Conservation (phyloP, 2,113 vertebrate species). For the Craseonycteris thonglongyai region DNA sequence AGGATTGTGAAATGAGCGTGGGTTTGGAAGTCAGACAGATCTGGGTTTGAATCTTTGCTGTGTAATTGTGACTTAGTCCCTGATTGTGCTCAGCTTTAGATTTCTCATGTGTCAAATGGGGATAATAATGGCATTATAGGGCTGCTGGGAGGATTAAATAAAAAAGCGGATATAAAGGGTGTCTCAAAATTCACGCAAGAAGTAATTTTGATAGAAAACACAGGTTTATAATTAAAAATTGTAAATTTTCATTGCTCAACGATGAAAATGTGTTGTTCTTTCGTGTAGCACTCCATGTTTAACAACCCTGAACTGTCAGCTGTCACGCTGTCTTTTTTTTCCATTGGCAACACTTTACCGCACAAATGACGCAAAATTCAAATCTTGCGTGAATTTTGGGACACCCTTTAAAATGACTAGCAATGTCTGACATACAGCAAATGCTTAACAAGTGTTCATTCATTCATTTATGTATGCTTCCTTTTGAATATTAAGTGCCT, state of each 20-base stretch:
- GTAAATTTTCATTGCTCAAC: no score
- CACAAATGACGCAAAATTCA: no score
- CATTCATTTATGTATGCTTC: neutral
- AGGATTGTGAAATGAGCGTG: neutral
- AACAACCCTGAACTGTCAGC: no score
- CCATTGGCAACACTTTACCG: no score
- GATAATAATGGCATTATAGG: neutral
- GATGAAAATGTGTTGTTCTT: no score
- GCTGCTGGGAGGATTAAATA: neutral
- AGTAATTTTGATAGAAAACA: no score
- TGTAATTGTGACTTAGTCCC: neutral
- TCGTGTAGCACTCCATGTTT: no score
- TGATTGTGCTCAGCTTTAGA: constrained; percentile 28
- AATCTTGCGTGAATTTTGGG: no score
- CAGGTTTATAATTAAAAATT: no score
- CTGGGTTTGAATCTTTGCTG: constrained; percentile 26
- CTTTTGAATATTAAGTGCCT: constrained; percentile 21
- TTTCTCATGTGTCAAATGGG: constrained; percentile 7
- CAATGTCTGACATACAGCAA: neutral
- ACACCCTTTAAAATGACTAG: constrained; percentile 1
- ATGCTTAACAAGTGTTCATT: constrained; percentile 7
- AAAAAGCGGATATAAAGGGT: constrained; percentile 23
- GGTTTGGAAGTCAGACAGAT: neutral
- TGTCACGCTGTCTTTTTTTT: no score
- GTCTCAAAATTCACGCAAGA: no score